Evolutionary conservation across 2,797 vertebrate species (phyloP).

Genomic region (Ambastaia sidthimunki): DNA sequence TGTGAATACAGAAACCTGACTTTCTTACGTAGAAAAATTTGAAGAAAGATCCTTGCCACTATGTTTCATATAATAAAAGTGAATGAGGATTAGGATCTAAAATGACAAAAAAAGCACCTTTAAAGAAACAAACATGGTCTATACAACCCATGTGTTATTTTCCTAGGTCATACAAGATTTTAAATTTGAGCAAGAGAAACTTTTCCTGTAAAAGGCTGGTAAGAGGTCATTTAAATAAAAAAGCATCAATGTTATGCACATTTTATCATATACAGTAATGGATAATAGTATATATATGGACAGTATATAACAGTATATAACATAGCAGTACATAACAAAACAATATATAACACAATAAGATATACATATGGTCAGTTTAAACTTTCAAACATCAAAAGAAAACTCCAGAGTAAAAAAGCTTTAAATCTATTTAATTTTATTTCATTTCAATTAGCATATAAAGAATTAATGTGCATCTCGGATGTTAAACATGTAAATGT

Average conservation of each 20-base stretch:
- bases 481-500: constrained; percentile 67
- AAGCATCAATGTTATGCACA: neutral
- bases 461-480: constrained; percentile 61
- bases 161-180: too few relatives aligned
- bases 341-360: too few relatives aligned
- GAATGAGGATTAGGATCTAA: neutral
- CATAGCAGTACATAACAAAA: too few relatives aligned
- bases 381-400: constrained; percentile 64
- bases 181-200: too few relatives aligned
- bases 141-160: too few relatives aligned
- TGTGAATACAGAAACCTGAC: too few relatives aligned
- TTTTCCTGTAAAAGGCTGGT: too few relatives aligned
- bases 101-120: neutral
- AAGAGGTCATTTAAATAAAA: too few relatives aligned
- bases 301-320: too few relatives aligned
- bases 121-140: neutral
- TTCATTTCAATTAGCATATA: constrained; percentile 67
- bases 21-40: too few relatives aligned
- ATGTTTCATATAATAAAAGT: neutral
- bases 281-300: too few relatives aligned
- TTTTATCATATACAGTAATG: constrained; percentile 10
- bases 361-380: constrained; percentile 19
- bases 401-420: constrained; percentile 56
- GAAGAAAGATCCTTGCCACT: too few relatives aligned
- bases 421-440: constrained; percentile 69